Conservation (phyloP, 2,888 invertebrate genomes). For the Eupithecia centaureata region DNA sequence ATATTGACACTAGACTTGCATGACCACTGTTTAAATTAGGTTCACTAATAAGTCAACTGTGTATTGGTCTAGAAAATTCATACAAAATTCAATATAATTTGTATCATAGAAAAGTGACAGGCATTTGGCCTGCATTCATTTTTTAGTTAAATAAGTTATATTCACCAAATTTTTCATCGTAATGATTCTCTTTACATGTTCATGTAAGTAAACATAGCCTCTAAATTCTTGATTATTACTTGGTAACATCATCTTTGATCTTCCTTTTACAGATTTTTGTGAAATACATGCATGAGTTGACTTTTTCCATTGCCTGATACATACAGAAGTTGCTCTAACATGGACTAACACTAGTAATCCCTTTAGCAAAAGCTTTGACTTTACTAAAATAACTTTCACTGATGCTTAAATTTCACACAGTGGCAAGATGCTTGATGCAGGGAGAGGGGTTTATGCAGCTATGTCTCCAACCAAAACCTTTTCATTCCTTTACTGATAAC, state of each 20-base stretch:
- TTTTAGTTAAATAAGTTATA: background rate
- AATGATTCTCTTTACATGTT: background rate
- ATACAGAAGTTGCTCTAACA: background rate
- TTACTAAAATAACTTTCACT: background rate
- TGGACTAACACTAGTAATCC: background rate
- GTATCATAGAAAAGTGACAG: conserved; percentile 29
- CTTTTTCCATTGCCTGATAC: conserved; percentile 2
- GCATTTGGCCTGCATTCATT: conserved; percentile 34
- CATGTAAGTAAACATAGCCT: background rate
- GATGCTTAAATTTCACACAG: background rate
- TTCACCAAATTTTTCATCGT: background rate
- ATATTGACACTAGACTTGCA: background rate
- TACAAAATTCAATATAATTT: conserved; percentile 14
- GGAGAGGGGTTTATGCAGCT: background rate
- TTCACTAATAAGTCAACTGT: conserved; percentile 21
- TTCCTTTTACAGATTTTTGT: conserved; percentile 3
- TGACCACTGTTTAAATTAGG: conserved; percentile 4
- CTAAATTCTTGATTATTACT: background rate
- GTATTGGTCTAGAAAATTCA: conserved; percentile 23
- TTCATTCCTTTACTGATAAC: background rate
- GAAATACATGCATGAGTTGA: background rate
- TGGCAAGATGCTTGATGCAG: background rate
- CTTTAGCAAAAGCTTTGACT: background rate
- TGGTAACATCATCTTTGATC: background rate
- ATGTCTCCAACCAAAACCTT: background rate